Percentiles rank a stretch among this genome's conserved stretches.
phyloP scores from a whole-genome alignment of 2,888 invertebrate genomes.

The Trachelus stipa region DNA sequence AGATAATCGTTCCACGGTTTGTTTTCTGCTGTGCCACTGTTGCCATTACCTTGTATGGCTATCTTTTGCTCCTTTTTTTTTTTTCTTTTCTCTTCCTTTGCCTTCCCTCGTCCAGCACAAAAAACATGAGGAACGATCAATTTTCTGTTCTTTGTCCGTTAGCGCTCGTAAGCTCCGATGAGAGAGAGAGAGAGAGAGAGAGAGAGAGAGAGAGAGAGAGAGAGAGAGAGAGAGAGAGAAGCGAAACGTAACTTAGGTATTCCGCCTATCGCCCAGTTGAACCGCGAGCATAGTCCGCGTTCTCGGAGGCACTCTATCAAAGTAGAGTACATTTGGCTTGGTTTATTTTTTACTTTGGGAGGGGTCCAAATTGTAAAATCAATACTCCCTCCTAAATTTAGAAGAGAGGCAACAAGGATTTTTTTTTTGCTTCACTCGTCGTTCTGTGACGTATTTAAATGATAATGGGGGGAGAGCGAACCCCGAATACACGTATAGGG shows the following conservation, averaged over 20 bases:
- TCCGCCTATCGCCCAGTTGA: constrained; percentile 34
- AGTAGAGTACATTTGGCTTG: constrained; percentile 66
- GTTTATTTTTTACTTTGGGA: constrained; percentile 66
- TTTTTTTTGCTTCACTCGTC: constrained; percentile 21
- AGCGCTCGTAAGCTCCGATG: constrained; percentile 24
- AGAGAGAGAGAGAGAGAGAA: not conserved
- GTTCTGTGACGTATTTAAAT: constrained; percentile 24
- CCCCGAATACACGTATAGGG: not conserved
- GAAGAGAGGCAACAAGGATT: constrained; percentile 36
- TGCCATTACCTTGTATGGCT: constrained; percentile 1
- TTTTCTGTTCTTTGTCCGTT: constrained; percentile 62
- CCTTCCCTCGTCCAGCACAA: constrained; percentile 40
- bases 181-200: not conserved
- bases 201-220: not conserved
- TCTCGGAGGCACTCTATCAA: constrained; percentile 61
- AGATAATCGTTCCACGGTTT: not conserved
- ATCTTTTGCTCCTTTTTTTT: constrained; percentile 15
- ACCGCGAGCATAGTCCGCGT: not conserved
- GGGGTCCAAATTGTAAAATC: constrained; percentile 66
- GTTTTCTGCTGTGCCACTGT: not conserved
- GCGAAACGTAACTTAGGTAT: constrained; percentile 27
- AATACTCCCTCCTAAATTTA: constrained; percentile 65
- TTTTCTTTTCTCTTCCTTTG: constrained; percentile 8
- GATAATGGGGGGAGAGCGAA: constrained; percentile 12
- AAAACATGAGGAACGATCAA: constrained; percentile 64